A percentile compares a stretch with the other conserved stretches of the same genome.
Conservation (phyloP, 2,888 invertebrate genomes). For the Metallyticus violacea region DNA sequence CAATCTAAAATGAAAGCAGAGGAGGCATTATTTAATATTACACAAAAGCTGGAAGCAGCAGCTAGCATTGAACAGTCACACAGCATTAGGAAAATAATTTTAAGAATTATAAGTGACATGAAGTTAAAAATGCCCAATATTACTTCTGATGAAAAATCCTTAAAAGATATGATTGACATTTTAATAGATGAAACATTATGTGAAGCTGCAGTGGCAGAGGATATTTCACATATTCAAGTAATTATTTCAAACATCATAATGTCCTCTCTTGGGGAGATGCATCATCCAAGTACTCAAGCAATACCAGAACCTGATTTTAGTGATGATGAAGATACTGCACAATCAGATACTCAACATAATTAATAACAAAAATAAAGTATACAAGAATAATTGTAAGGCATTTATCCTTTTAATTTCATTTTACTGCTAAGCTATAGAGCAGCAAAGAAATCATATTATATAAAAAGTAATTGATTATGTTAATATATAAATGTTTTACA, state of each 20-base stretch:
- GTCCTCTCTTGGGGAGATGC: background rate
- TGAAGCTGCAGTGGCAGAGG: background rate
- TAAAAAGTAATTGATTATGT: too few species aligned
- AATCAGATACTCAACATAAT: too few species aligned
- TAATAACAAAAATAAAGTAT: too few species aligned
- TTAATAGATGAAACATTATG: background rate
- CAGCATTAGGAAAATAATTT: background rate
- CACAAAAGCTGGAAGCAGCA: background rate
- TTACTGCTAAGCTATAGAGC: too few species aligned
- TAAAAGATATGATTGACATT: background rate
- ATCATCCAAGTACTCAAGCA: background rate
- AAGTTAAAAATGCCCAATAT: background rate
- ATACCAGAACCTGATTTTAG: background rate
- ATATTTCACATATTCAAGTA: background rate
- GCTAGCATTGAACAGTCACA: background rate
- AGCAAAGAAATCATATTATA: too few species aligned
- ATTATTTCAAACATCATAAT: background rate
- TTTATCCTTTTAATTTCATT: too few species aligned
- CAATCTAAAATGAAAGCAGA: background rate
- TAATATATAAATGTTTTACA: too few species aligned
- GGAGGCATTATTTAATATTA: background rate
- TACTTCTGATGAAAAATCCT: background rate
- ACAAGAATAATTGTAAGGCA: too few species aligned
- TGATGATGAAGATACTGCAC: background rate
- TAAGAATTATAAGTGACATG: background rate